Evolutionary conservation across 2,797 vertebrate genomes (phyloP), one percentile per base, ranked within the genome.

Genomic region (Valencia hispanica): DNA sequence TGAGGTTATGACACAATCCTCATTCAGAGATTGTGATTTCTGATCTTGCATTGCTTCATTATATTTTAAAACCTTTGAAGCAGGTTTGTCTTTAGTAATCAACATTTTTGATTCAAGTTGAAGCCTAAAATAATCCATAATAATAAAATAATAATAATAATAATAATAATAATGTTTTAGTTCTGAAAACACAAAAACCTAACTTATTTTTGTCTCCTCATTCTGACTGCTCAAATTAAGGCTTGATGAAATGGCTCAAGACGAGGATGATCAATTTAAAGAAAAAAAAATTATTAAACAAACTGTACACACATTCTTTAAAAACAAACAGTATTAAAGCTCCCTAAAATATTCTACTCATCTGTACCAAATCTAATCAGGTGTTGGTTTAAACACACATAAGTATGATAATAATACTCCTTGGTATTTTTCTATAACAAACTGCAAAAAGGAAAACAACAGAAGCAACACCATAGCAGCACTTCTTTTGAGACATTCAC

Each of bases 241-340:
- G 81, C 83, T 91, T 88, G 91, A 90, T 90, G 84, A 86, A 45
- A 80, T 78, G 91, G 91, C 88, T 92, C 88, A 78, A 84, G 63
- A 81, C 79, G 72, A 82, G 5, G 63, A 82, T 45, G 32, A 70
- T 83, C 2, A 4, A 73, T 41, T 53, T 22, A 48, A 73, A 74
- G 65, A 73, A 66, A 73, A 25, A 73, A 17, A 68, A 53, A 68
- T 73, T 92, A 25, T 39, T 93, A 93, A 90, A 92, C 92, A 93
- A 96, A 96, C 96, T 97, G 96, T 96, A 96, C 96, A 96, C 88
- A 96, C 93, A 92, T 95, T 96, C 94, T 93, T 93, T 89, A 95
- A 95, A 89, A 88, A 92, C 83, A 87, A 90, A 90, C 74, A 81
- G 78, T 76, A 73, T 79, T 80, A 84, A 88, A 89, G 87, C 73